Percentiles rank a stretch among this genome's conserved stretches.
Evolutionary conservation across 2,797 vertebrate genomes (phyloP).

Genomic region (Borostomias antarcticus): DNA sequence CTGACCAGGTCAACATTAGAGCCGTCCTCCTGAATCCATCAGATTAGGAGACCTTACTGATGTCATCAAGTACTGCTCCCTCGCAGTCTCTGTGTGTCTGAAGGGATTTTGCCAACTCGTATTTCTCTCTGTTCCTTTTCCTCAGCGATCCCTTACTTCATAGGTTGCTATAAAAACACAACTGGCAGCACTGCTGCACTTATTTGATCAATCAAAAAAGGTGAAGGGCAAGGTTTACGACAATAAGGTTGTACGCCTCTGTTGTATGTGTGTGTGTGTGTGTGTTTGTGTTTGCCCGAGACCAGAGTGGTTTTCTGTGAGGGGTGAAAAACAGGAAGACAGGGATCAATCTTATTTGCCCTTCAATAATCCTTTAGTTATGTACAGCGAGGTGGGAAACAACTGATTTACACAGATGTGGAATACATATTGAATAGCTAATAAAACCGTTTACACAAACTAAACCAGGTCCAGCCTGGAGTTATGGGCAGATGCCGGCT

Average conservation of each 20-base stretch:
- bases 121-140: conserved; percentile 9
- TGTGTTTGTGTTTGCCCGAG: too few species aligned
- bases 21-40: neutral
- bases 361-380: neutral
- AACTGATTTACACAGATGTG: neutral
- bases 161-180: conserved; percentile 39
- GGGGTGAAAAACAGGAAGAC: conserved; percentile 1
- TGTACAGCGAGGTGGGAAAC: neutral
- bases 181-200: conserved; percentile 25
- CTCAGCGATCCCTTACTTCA: conserved; percentile 28
- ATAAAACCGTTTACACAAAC: too few species aligned
- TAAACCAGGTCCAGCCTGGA: too few species aligned
- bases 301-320: conserved; percentile 22
- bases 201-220: conserved; percentile 52
- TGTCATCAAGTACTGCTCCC: neutral
- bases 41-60: neutral
- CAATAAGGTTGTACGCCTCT: conserved; percentile 30
- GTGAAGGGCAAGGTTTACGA: conserved; percentile 52
- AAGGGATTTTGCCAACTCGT: neutral
- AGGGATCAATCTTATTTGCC: neutral
- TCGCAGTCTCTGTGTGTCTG: neutral
- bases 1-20: neutral
- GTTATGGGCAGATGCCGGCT: too few species aligned
- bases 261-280: too few species aligned
- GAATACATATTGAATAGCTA: too few species aligned